phyloP scores from a whole-genome alignment of 2,888 invertebrate genomes.

The Patella depressa region DNA sequence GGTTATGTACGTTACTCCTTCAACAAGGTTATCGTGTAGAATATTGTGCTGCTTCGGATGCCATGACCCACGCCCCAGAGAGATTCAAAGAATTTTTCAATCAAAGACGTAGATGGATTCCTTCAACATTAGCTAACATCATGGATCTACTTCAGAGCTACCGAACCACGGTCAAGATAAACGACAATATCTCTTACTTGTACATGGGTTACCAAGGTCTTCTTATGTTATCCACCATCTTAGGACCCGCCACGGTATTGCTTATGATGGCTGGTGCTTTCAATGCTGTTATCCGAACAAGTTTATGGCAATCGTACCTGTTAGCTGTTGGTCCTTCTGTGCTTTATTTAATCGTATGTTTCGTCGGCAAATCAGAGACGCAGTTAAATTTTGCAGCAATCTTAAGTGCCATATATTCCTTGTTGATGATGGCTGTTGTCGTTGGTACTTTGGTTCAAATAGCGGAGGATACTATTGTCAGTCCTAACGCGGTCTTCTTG shows the following conservation, averaged over 20 bases:
- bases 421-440: slow-evolving; percentile 68
- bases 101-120: slow-evolving; percentile 97
- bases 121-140: slow-evolving; percentile 98
- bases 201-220: slow-evolving; percentile 62
- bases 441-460: slow-evolving; percentile 63
- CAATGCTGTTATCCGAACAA: slow-evolving; percentile 58
- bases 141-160: slow-evolving; percentile 89
- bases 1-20: slow-evolving; percentile 94
- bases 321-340: slow-evolving; percentile 59
- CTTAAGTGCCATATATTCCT: slow-evolving; percentile 60
- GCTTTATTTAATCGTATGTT: slow-evolving; percentile 62
- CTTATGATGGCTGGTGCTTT: slow-evolving; percentile 69
- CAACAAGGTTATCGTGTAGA: slow-evolving; percentile 98
- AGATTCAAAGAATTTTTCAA: slow-evolving; percentile 96
- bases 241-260: slow-evolving; percentile 64
- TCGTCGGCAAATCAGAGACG: slow-evolving; percentile 53
- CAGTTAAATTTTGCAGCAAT: slow-evolving; percentile 64
- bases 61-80: slow-evolving; percentile 97
- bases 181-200: slow-evolving; percentile 89
- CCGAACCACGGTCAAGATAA: slow-evolving; percentile 92
- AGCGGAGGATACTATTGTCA: slow-evolving; percentile 58
- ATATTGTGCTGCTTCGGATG: slow-evolving; percentile 98
- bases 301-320: slow-evolving; percentile 60
- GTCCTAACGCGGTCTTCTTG: slow-evolving; percentile 67
- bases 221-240: slow-evolving; percentile 48